Base-by-base conservation (phyloP, 2,888 invertebrate genomes). In the Catocala nupta region DNA sequence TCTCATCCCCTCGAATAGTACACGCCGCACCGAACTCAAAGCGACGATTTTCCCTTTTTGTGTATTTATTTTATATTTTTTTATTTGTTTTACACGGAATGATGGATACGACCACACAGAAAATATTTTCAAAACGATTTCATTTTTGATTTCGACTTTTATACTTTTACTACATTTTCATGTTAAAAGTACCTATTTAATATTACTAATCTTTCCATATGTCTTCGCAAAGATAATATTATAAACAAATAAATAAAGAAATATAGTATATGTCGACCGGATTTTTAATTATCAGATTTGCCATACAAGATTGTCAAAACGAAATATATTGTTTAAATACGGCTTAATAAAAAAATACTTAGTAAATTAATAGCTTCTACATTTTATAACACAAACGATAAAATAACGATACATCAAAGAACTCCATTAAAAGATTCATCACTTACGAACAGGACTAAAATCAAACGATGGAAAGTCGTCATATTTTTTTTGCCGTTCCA, bases 1-100 rank as follows among this genome's bases (percentile, higher is more conserved):
- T 82, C 82, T 72, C 73, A 70, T 73, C 67, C 25, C 70, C 63
- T 64, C 63, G 60, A 60, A 66, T 60, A 65, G 45, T 65, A 73
- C 54, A 59, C 55, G 54, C 39, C 53, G 50, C 42, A 39, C 45
- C 36, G 50, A 51, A 65, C 65, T 61, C 49, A 39, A 59, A 44
- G 52, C 54, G 44, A 54, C 50, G 5, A 49, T 61, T 63, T 64
- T 59, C 60, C 36, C 25, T 63, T 39, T 53, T 39, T 5, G 16
- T 25, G 16, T 7, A 9, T 25, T 33, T 44, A 36, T 52, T 50
- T 57, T 65, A 53, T 62, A 13, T 9, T 62, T 49, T 50, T 49
- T 52, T 45, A 13, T 13, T 58, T 39, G 11, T n/a, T 52, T 63
- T 52, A 50, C 45, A 12, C n/a, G n/a, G 10, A 1, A 43, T 10